phyloP scores from a whole-genome alignment of 2,797 vertebrate genomes.

The Coreius guichenoti region DNA sequence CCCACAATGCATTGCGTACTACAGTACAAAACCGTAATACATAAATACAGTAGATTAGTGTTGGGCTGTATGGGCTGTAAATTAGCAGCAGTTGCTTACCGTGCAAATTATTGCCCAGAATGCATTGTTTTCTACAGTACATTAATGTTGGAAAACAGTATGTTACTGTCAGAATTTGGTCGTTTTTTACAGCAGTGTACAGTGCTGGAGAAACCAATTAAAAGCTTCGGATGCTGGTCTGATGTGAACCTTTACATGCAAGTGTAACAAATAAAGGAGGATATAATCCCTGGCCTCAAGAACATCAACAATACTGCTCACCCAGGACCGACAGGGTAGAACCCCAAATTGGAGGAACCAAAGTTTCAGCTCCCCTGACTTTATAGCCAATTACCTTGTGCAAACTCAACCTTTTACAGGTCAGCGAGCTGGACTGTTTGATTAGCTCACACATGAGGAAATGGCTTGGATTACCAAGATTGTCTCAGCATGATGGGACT shows the following conservation, averaged over 20 bases:
- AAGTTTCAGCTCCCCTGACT: background rate
- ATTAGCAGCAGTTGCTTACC: background rate
- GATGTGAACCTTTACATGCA: background rate
- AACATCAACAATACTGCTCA: background rate
- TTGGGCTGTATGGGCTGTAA: background rate
- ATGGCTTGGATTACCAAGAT: slow-evolving; percentile 43
- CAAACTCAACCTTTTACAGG: slow-evolving; percentile 25
- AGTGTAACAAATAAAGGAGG: background rate
- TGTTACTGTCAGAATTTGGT: background rate
- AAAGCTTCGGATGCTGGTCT: background rate
- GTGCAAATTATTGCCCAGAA: background rate
- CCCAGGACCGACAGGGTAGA: background rate
- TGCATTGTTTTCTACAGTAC: background rate
- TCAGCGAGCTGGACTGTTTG: slow-evolving; percentile 31
- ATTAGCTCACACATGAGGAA: slow-evolving; percentile 19
- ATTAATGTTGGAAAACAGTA: background rate
- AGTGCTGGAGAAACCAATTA: background rate
- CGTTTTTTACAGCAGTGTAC: background rate
- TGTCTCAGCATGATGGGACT: slow-evolving; percentile 35
- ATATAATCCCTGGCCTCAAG: background rate
- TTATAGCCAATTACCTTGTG: slow-evolving; percentile 39
- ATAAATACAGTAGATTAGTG: background rate
- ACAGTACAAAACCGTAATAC: background rate
- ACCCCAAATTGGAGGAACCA: background rate
- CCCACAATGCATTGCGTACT: background rate